Conservation (phyloP, 2,113 vertebrate genomes). For the Brachyhypopomus occidentalis region DNA sequence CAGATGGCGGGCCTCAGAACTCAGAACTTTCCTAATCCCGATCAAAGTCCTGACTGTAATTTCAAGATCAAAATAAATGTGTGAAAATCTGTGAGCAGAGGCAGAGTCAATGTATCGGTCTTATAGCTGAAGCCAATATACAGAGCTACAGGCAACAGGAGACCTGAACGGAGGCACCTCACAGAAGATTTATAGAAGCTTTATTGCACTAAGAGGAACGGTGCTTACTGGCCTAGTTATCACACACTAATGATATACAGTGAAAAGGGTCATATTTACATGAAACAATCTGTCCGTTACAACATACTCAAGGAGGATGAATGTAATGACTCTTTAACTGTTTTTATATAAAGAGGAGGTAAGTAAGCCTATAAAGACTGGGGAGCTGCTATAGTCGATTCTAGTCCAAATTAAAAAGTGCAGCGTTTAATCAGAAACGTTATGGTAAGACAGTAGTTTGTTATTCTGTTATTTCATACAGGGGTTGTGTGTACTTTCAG, state of each 20-base stretch:
- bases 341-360: background rate
- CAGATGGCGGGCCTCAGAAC: constrained; percentile 64
- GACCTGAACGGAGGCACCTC: background rate
- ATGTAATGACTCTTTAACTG: background rate
- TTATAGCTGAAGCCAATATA: constrained; percentile 26
- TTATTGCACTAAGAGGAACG: background rate
- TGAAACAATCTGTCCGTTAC: background rate
- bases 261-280: background rate
- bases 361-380: background rate
- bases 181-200: background rate
- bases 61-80: constrained; percentile 60
- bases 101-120: constrained; percentile 15
- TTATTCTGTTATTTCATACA: background rate
- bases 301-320: background rate
- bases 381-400: background rate
- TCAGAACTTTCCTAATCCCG: constrained; percentile 57
- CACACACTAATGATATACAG: background rate
- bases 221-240: background rate
- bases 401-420: background rate
- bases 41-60: constrained; percentile 59
- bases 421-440: background rate
- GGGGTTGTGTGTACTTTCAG: background rate
- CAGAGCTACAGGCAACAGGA: background rate
- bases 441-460: background rate
- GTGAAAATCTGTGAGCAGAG: constrained; percentile 38